These are phyloP conservation scores for Diplodus sargus DNA, from an alignment of 2,797 vertebrate species.

Conservation along the genomic window DNA sequence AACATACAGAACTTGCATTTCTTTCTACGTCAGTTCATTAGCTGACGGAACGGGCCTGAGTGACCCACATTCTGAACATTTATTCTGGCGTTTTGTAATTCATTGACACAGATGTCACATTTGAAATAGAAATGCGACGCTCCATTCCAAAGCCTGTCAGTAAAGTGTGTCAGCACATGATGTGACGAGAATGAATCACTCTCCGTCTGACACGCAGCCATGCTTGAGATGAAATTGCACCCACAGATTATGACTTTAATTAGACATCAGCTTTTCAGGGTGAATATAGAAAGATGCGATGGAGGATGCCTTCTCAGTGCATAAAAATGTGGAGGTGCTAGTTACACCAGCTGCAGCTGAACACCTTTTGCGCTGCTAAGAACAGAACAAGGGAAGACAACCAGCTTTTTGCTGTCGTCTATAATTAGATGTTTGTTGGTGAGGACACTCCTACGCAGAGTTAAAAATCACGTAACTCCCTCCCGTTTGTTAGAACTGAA, in stretches of 20 bases:
- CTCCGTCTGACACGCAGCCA: not conserved
- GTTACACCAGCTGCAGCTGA: not conserved
- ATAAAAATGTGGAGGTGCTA: not conserved
- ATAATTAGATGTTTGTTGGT: not conserved
- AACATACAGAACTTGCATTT: not conserved
- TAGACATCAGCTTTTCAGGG: constrained; percentile 12
- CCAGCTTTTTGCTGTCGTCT: not conserved
- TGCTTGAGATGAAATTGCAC: not conserved
- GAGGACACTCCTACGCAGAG: too few relatives aligned
- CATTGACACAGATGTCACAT: constrained; percentile 11
- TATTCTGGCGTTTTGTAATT: constrained; percentile 27
- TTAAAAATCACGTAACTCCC: too few relatives aligned
- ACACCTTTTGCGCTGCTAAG: not conserved
- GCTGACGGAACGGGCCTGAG: constrained; percentile 26
- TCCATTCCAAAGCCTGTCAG: constrained; percentile 1
- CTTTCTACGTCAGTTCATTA: not conserved
- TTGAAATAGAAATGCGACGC: constrained; percentile 3
- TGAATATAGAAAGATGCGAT: not conserved
- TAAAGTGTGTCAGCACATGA: constrained; percentile 19
- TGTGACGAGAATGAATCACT: constrained; percentile 20
- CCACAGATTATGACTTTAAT: constrained; percentile 8
- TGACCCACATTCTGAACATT: constrained; percentile 37
- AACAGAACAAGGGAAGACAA: not conserved
- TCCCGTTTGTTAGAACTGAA: too few relatives aligned
- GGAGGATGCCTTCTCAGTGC: not conserved